These are phyloP conservation scores for Benitochromis conjunctus DNA, from an alignment of 2,113 vertebrate genomes.

Conservation along the genomic window DNA sequence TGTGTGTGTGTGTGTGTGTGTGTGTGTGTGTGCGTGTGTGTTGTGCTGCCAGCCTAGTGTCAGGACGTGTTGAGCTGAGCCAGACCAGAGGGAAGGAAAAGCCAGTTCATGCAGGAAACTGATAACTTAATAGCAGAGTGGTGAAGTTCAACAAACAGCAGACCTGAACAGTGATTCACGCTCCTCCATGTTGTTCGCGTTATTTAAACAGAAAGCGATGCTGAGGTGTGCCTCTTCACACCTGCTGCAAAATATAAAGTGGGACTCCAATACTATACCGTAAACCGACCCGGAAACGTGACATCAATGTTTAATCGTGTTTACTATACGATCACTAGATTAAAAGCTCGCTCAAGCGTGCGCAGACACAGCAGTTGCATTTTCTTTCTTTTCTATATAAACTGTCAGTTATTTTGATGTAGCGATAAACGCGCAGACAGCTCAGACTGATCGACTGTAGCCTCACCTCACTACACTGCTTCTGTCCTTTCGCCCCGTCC, in stretches of 20 bases:
- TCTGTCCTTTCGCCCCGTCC: slow-evolving; percentile 40
- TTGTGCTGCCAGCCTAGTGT: slow-evolving; percentile 8
- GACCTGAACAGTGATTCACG: slow-evolving; percentile 8
- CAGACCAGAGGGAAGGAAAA: slow-evolving; percentile 62
- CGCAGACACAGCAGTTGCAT: not conserved
- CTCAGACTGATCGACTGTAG: not conserved
- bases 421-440: not conserved
- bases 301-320: slow-evolving; percentile 21
- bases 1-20: not conserved
- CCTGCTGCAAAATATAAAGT: not conserved
- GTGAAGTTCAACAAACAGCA: slow-evolving; percentile 37
- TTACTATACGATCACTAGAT: not conserved
- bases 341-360: not conserved
- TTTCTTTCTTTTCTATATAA: not conserved
- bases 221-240: not conserved
- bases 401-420: not conserved
- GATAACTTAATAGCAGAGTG: slow-evolving; percentile 51
- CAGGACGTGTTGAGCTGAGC: slow-evolving; percentile 50
- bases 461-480: slow-evolving; percentile 65
- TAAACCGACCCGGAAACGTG: slow-evolving; percentile 1
- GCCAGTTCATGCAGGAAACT: slow-evolving; percentile 64
- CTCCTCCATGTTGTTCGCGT: not conserved
- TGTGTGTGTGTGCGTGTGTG: not conserved
- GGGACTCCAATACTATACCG: not conserved
- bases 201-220: not conserved